Evolutionary conservation across 1,140 invertebrate species (phyloP), one percentile per base, ranked within the genome.

Genomic region (Cecropterus lyciades): DNA sequence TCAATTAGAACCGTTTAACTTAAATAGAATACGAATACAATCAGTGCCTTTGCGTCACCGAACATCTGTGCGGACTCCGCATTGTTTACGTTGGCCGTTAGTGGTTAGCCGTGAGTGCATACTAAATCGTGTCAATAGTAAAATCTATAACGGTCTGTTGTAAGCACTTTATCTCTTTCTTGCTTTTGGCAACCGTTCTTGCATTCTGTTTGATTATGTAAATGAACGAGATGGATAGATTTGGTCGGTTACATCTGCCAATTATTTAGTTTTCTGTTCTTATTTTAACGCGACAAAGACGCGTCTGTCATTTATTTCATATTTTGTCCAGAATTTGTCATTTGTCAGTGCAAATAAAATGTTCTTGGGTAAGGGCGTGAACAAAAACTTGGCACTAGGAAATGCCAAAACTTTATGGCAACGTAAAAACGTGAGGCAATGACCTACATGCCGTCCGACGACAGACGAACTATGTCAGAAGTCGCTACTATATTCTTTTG

Each of bases 51-150:
- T 62, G 27, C 65, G 56, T 67, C 65, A 67, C 57, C 42, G 17
- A 15, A 66, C 65, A 67, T 67, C 11, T 67, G 65, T 49, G 57
- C 46, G 45, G 57, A n/a, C 45, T 59, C 46, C 17, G 13, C 48
- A 51, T 11, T 67, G 65, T 67, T 67, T 67, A 60, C 49, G 43
- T 67, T 67, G 56, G 65, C 49, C 56, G 57, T 60, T 59, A 53
- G 56, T 53, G 57, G 56, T 46, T 57, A 51, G 42, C 65, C 65
- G 57, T 67, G 56, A 60, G 57, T 59, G 65, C 65, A 46, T 46
- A 59, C 48, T 67, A 67, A 59, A 59, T 42, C 49, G 56, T 51
- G 46, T 67, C 65, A 59, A 52, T 59, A 67, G 48, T 67, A 60
- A 62, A 62, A 53, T 67, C 46, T 59, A 52, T 59, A 67, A 27